phyloP scores from a whole-genome alignment of 1,140 invertebrate species.

The Drosophila ogumai region DNA sequence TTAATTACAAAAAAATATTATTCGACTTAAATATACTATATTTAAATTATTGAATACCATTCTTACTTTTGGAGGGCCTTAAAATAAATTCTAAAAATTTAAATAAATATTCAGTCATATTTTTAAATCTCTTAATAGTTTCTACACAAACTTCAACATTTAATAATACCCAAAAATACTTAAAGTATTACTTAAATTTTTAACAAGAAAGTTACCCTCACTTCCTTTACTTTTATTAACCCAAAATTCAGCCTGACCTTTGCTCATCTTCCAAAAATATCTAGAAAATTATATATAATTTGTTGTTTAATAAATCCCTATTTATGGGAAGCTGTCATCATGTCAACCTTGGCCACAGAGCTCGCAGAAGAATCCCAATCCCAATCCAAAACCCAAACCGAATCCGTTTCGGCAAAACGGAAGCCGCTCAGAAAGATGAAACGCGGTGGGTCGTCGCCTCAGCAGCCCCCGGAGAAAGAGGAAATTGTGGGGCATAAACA shows the following conservation, averaged over 20 bases:
- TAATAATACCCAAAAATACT: no score
- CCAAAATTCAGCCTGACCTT: background rate
- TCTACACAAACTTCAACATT: no score
- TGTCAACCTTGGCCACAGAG: conserved; percentile 12
- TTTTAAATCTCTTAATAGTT: background rate
- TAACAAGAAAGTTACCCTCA: background rate
- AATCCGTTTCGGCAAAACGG: conserved; percentile 42
- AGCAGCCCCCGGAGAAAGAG: conserved; percentile 31
- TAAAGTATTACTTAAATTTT: background rate
- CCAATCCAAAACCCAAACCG: background rate
- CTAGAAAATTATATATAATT: conserved; percentile 3
- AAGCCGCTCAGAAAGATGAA: conserved; percentile 34
- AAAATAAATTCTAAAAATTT: no score
- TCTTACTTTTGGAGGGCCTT: no score
- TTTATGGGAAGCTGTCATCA: conserved; percentile 14
- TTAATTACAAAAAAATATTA: no score
- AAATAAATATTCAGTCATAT: background rate
- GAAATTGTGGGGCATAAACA: conserved; percentile 55
- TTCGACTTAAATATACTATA: no score
- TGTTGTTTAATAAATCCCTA: conserved; percentile 10
- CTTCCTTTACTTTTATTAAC: no score
- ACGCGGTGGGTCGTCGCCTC: conserved; percentile 10
- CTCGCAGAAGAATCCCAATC: background rate
- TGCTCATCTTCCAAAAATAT: background rate
- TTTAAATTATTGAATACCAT: no score